Conservation (phyloP, 30 jellyfish, hydroid and myxozoan genomes). For the Aurelia aurita region DNA sequence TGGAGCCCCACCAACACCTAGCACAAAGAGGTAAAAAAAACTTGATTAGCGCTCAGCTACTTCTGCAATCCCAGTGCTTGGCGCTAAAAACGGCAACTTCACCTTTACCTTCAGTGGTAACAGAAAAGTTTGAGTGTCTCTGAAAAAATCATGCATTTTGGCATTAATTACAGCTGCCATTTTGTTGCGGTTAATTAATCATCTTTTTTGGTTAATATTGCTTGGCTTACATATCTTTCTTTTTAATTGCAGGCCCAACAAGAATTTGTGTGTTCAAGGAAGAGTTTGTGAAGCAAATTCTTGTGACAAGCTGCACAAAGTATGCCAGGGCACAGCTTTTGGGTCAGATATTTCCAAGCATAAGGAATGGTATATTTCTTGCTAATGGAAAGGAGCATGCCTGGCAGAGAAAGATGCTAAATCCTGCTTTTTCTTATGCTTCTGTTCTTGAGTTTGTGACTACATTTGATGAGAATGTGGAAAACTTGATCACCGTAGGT, state of each 20-base stretch:
- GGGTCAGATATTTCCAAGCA: conserved; percentile 17
- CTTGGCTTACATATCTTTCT: no score
- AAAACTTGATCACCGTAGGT: conserved; percentile 8
- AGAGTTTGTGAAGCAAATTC: conserved; percentile 29
- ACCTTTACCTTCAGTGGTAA: no score
- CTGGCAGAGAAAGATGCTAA: conserved; percentile 67
- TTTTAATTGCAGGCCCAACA: not conserved
- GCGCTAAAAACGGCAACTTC: no score
- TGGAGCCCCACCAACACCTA: no score
- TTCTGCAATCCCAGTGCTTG: no score
- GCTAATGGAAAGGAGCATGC: conserved; percentile 73
- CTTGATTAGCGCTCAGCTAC: no score
- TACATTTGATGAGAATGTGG: conserved; percentile 20
- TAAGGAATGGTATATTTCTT: conserved; percentile 26
- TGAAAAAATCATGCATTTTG: no score
- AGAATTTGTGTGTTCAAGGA: conserved; percentile 28
- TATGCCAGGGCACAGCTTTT: not conserved
- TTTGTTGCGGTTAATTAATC: no score
- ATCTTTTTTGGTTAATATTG: no score
- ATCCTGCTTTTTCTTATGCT: conserved; percentile 63
- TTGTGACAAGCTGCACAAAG: conserved; percentile 19
- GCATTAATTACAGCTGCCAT: no score
- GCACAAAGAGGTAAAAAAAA: no score
- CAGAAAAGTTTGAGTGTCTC: no score
- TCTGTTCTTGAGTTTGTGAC: conserved; percentile 30